Percentiles rank a stretch among this genome's conserved stretches.
Evolutionary conservation across 2,888 invertebrate species (phyloP).

Genomic region (Drosophila cracens): DNA sequence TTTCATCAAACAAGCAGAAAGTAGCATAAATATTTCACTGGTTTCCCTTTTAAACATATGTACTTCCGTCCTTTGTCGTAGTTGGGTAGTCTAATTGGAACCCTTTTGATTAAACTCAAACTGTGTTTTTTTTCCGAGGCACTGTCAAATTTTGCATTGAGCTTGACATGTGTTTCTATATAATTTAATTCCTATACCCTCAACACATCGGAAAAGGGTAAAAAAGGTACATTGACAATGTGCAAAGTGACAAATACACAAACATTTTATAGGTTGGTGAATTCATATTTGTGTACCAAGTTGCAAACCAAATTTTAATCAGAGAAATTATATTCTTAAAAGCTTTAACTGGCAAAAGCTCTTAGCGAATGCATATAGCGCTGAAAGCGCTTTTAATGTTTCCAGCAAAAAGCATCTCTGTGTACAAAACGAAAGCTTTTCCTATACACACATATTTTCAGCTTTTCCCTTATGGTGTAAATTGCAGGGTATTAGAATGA

Average conservation of each 20-base stretch:
- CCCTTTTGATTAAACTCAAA: slow-evolving; percentile 31
- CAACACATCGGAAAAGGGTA: background rate
- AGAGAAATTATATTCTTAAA: background rate
- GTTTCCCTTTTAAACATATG: background rate
- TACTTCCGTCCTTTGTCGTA: background rate
- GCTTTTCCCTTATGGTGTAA: background rate
- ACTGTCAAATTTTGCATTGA: background rate
- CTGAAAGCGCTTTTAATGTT: background rate
- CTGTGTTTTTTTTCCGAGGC: background rate
- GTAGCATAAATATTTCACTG: slow-evolving; percentile 9
- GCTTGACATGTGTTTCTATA: too few species aligned
- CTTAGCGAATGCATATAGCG: background rate
- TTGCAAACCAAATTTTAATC: background rate
- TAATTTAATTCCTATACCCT: background rate
- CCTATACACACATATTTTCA: background rate
- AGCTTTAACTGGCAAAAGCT: slow-evolving; percentile 6
- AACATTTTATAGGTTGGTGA: background rate
- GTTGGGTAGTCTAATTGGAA: slow-evolving; percentile 23
- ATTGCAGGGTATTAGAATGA: background rate
- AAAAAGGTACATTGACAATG: background rate
- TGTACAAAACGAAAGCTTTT: background rate
- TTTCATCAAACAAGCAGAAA: slow-evolving; percentile 32
- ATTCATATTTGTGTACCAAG: background rate
- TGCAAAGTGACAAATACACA: background rate
- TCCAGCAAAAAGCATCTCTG: background rate